Evolutionary conservation across 2,113 vertebrate genomes (phyloP).

Genomic region (Amia ocellicauda): DNA sequence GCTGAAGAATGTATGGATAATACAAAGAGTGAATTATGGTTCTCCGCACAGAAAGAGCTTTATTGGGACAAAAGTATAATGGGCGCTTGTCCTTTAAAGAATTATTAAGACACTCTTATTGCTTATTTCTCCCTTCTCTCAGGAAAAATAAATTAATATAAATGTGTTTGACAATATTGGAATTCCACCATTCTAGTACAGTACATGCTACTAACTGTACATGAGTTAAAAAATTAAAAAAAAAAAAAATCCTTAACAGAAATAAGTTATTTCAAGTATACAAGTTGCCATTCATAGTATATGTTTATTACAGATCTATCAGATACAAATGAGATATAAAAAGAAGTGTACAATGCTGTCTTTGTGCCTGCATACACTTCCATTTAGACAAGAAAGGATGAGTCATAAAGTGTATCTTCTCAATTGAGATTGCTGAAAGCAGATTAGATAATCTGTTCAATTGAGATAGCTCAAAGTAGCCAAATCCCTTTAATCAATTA

Average conservation of each 20-base stretch:
- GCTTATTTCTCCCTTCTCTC: slow-evolving; percentile 36
- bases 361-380: too few species aligned
- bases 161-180: too few species aligned
- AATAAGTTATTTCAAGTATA: too few species aligned
- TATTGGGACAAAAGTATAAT: slow-evolving; percentile 55
- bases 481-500: slow-evolving; percentile 55
- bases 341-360: too few species aligned
- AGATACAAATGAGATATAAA: too few species aligned
- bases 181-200: too few species aligned
- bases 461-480: slow-evolving; percentile 45
- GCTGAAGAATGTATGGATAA: slow-evolving; percentile 58
- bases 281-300: too few species aligned
- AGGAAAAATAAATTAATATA: too few species aligned
- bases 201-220: background rate
- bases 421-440: slow-evolving; percentile 29
- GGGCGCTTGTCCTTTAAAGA: slow-evolving; percentile 63
- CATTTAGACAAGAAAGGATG: too few species aligned
- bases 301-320: too few species aligned
- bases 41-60: slow-evolving; percentile 53
- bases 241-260: too few species aligned
- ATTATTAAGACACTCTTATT: slow-evolving; percentile 57
- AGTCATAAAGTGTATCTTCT: slow-evolving; percentile 43
- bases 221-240: too few species aligned
- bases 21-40: slow-evolving; percentile 81
- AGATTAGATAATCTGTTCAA: slow-evolving; percentile 53